Percentiles rank a stretch among this genome's conserved stretches.
Conservation (phyloP, 2,797 vertebrate species). For the Paramormyrops hopkinsi region DNA sequence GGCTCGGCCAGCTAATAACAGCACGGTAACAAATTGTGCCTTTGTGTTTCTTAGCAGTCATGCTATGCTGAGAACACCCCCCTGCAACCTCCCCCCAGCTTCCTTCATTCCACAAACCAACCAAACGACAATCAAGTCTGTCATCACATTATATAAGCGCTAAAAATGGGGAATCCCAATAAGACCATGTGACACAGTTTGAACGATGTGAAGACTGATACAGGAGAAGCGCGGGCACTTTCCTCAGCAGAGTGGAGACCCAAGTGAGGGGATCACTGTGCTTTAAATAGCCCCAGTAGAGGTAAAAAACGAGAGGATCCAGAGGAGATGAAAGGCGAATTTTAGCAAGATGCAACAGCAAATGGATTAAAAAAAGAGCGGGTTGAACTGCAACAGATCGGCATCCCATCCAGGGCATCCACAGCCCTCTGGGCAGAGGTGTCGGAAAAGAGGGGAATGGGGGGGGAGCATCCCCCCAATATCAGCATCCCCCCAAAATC, state of each 20-base stretch:
- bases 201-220: neutral
- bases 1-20: neutral
- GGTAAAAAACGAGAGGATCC: neutral
- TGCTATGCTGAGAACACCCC: neutral
- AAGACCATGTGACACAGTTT: neutral
- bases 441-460: neutral
- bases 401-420: neutral
- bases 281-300: neutral
- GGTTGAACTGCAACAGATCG: neutral
- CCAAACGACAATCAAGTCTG: neutral
- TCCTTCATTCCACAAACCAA: neutral
- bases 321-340: neutral
- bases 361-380: neutral
- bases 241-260: neutral
- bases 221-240: neutral
- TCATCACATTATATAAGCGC: neutral
- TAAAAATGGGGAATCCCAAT: neutral
- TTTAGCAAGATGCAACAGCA: neutral
- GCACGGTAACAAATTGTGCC: neutral
- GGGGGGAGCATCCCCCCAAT: neutral
- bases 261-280: neutral
- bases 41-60: neutral
- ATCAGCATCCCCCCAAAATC: neutral
- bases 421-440: neutral
- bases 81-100: neutral